Evolutionary conservation across 2,113 vertebrate genomes (phyloP).

Genomic region (Hiodon tergisus): DNA sequence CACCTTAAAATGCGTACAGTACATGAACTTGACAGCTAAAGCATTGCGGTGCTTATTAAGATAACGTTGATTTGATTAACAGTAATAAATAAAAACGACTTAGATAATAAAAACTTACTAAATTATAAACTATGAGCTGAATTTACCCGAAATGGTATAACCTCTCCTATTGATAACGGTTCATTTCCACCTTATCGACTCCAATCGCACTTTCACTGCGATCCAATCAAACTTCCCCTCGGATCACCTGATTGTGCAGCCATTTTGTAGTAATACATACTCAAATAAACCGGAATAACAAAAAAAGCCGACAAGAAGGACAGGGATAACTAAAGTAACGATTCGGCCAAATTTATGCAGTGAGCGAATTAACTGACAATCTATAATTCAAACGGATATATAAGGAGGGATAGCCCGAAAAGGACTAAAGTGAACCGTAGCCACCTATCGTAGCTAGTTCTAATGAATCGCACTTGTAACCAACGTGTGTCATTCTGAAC

Average conservation of each 20-base stretch:
- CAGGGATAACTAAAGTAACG: neutral
- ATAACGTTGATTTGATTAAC: neutral
- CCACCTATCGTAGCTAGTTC: neutral
- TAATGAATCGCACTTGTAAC: too few relatives aligned
- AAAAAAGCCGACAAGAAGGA: constrained; percentile 21
- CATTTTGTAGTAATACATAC: constrained; percentile 63
- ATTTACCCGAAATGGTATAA: neutral
- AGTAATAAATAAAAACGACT: neutral
- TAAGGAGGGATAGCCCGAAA: constrained; percentile 12
- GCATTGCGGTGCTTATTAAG: neutral
- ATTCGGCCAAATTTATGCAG: neutral
- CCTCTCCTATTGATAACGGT: neutral
- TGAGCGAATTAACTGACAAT: neutral
- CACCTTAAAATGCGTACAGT: constrained; percentile 35
- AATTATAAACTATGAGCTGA: neutral
- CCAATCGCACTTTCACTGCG: constrained; percentile 8
- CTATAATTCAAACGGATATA: neutral
- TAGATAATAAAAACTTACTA: neutral
- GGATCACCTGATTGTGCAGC: constrained; percentile 73
- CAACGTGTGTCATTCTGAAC: neutral
- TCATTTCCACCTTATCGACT: constrained; percentile 38
- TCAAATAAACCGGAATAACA: constrained; percentile 36
- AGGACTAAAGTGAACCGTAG: neutral
- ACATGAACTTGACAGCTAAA: neutral
- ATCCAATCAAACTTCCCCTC: constrained; percentile 41